A percentile compares a stretch with the other conserved stretches of the same genome.
These are phyloP conservation scores for Drosophila micromelanica DNA, from an alignment of 1,140 invertebrate species.

Conservation along the genomic window DNA sequence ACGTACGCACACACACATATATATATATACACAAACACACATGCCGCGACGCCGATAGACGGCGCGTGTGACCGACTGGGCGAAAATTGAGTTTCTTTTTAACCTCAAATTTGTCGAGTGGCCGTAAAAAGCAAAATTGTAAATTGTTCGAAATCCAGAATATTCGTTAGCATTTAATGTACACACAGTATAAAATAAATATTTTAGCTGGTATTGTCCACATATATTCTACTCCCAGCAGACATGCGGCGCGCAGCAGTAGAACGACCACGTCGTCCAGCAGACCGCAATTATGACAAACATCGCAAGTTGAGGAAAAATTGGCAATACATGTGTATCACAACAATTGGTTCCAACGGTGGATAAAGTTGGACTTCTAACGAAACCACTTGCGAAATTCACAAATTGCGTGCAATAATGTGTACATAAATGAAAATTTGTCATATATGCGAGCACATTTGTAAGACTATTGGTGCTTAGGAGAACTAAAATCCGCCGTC, in stretches of 20 bases:
- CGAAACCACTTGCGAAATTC: too few relatives aligned
- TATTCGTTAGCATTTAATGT: neutral
- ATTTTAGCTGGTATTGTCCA: neutral
- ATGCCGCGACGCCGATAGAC: constrained; percentile 43
- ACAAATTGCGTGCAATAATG: too few relatives aligned
- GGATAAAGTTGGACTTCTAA: too few relatives aligned
- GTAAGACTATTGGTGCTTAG: too few relatives aligned
- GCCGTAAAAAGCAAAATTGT: constrained; percentile 27
- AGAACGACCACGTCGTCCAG: constrained; percentile 27
- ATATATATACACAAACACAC: constrained; percentile 6
- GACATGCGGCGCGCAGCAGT: constrained; percentile 28
- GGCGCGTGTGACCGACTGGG: constrained; percentile 39
- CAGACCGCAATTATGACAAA: too few relatives aligned
- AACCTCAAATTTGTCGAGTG: constrained; percentile 53
- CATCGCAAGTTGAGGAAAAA: too few relatives aligned
- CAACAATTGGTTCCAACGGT: too few relatives aligned
- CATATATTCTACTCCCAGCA: neutral
- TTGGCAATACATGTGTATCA: too few relatives aligned
- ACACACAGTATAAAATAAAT: neutral
- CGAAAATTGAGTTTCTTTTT: constrained; percentile 66
- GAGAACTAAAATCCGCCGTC: too few relatives aligned
- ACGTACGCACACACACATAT: neutral
- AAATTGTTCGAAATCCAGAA: constrained; percentile 2
- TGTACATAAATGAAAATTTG: too few relatives aligned
- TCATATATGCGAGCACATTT: too few relatives aligned